Percentiles rank a stretch among this genome's conserved stretches.
These are phyloP conservation scores for Syrrhaptes paradoxus DNA, from an alignment of 2,113 vertebrate species.

Conservation along the genomic window DNA sequence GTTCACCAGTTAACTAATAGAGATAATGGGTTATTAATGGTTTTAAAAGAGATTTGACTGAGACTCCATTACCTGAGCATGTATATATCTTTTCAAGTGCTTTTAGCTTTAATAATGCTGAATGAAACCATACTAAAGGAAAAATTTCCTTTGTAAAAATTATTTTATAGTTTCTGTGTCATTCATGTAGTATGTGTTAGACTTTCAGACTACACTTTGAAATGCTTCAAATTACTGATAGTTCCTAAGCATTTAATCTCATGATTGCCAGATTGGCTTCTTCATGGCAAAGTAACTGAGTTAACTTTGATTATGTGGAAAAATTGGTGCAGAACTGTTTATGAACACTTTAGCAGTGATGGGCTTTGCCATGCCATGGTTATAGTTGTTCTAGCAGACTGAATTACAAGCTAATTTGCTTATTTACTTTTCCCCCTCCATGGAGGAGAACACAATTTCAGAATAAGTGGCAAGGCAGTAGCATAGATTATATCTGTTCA, in stretches of 20 bases:
- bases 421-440: background rate
- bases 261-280: background rate
- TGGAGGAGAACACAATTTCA: background rate
- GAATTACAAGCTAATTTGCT: background rate
- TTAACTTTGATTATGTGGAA: background rate
- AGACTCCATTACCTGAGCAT: background rate
- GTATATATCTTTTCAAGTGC: background rate
- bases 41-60: background rate
- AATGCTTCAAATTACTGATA: background rate
- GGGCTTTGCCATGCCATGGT: background rate
- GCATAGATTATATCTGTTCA: background rate
- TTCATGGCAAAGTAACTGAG: background rate
- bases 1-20: too few species aligned
- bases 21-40: background rate
- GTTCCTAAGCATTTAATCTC: background rate
- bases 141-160: background rate
- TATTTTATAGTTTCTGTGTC: background rate
- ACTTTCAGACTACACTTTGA: background rate
- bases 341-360: background rate
- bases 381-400: background rate
- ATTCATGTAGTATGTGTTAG: background rate
- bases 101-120: background rate
- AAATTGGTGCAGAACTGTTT: conserved; percentile 11
- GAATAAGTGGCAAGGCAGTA: background rate
- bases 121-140: background rate